phyloP scores from a whole-genome alignment of 2,888 invertebrate species.

The Toxonevra muliebris region DNA sequence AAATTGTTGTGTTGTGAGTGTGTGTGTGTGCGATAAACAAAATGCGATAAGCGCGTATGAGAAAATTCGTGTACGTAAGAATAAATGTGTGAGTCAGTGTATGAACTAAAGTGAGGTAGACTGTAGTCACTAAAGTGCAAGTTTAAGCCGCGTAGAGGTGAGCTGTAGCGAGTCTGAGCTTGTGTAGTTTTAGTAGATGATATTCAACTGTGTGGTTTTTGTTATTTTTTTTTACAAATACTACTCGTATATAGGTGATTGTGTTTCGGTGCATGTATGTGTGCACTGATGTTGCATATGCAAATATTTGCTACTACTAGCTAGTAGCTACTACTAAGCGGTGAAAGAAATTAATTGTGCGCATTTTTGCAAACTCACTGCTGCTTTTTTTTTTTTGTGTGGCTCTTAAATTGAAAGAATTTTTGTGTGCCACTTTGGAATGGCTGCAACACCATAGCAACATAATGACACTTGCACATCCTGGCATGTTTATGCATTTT shows the following conservation, averaged over 20 bases:
- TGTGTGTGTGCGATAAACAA: too few species aligned
- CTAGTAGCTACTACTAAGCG: slow-evolving; percentile 23
- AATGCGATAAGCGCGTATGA: too few species aligned
- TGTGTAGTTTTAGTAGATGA: neutral
- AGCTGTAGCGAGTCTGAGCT: neutral
- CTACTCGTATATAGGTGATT: neutral
- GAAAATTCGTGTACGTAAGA: too few species aligned
- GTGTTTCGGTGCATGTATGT: slow-evolving; percentile 1
- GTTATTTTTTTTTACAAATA: neutral
- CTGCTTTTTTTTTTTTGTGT: neutral
- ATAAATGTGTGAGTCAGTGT: too few species aligned
- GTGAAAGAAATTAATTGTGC: slow-evolving; percentile 12
- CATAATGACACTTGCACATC: neutral
- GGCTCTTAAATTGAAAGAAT: neutral
- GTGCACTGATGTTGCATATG: slow-evolving; percentile 34
- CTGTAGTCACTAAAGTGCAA: neutral
- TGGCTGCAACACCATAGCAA: neutral
- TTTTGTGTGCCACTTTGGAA: neutral
- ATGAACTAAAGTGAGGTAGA: too few species aligned
- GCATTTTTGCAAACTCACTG: slow-evolving; percentile 1
- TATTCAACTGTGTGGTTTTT: neutral
- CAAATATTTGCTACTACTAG: slow-evolving; percentile 12
- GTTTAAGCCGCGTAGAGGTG: neutral
- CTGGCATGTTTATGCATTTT: neutral
- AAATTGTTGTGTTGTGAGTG: too few species aligned